A percentile compares a stretch with the other conserved stretches of the same genome.
Conservation (phyloP, 92 coral and sea anemone genomes). For the Zoanthus gigantus region DNA sequence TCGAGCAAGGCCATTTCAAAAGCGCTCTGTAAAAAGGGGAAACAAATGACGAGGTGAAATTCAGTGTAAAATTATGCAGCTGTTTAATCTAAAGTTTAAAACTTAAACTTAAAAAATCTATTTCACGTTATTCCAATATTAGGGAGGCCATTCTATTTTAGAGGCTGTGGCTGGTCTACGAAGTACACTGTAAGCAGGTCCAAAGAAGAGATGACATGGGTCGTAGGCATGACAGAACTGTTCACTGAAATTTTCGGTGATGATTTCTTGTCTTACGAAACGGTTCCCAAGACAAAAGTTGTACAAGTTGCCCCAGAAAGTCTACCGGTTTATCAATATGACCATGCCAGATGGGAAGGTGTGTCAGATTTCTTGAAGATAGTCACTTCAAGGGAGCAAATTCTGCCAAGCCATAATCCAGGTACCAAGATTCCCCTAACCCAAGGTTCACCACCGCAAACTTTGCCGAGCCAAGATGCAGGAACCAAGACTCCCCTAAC, state of each 20-base stretch:
- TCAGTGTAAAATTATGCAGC: neutral
- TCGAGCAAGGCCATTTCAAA: neutral
- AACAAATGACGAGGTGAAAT: no score
- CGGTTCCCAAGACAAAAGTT: slow-evolving; percentile 7
- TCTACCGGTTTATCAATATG: slow-evolving; percentile 43
- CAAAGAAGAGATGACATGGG: neutral
- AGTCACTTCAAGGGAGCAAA: slow-evolving; percentile 1
- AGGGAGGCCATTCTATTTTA: neutral
- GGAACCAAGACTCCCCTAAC: neutral
- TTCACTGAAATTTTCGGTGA: neutral
- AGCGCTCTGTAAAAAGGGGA: neutral
- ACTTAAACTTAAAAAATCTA: neutral
- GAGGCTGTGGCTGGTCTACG: slow-evolving; percentile 11
- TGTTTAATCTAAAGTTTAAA: neutral
- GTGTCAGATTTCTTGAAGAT: slow-evolving; percentile 17
- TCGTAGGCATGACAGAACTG: neutral
- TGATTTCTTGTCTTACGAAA: neutral
- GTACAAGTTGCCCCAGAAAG: slow-evolving; percentile 51
- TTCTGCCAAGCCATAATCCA: neutral
- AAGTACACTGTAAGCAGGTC: slow-evolving; percentile 11
- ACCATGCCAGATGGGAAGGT: slow-evolving; percentile 52
- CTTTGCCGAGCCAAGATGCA: neutral
- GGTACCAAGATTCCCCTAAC: neutral
- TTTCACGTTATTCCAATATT: slow-evolving; percentile 3
- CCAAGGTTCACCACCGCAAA: slow-evolving; percentile 4